phyloP scores from a whole-genome alignment of 2,797 vertebrate genomes.

The Eulemur mongoz region DNA sequence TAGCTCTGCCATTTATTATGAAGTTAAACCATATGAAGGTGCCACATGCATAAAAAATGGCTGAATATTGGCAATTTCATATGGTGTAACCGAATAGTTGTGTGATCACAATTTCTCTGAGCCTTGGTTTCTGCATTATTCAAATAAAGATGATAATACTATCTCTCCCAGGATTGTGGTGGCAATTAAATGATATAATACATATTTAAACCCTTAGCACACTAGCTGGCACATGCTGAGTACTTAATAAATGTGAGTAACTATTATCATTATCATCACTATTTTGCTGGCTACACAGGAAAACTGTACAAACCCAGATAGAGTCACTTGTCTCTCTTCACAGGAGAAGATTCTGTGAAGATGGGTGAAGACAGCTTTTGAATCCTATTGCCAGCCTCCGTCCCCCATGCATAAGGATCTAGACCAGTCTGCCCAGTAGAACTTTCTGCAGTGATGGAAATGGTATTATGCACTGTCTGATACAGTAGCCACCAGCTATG shows the following conservation, averaged over 20 bases:
- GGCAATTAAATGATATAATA: background rate
- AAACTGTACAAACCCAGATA: background rate
- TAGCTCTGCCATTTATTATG: background rate
- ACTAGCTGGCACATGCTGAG: background rate
- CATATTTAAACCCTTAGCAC: background rate
- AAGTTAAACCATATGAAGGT: background rate
- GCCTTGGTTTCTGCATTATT: background rate
- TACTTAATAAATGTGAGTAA: background rate
- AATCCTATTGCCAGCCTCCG: background rate
- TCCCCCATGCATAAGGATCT: background rate
- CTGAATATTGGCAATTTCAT: background rate
- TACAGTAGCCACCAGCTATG: background rate
- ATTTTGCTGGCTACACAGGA: background rate
- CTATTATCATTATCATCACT: background rate
- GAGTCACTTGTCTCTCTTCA: background rate
- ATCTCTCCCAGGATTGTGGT: background rate
- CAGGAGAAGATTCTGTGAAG: background rate
- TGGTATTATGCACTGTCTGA: rapidly evolving
- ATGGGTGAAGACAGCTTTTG: background rate
- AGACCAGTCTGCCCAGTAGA: background rate
- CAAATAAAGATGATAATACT: background rate
- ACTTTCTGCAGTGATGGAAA: background rate
- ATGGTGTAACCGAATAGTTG: background rate
- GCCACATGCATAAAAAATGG: background rate
- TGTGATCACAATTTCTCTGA: background rate